Conservation (phyloP, 2,113 vertebrate species). For the Leucopternis melanops region DNA sequence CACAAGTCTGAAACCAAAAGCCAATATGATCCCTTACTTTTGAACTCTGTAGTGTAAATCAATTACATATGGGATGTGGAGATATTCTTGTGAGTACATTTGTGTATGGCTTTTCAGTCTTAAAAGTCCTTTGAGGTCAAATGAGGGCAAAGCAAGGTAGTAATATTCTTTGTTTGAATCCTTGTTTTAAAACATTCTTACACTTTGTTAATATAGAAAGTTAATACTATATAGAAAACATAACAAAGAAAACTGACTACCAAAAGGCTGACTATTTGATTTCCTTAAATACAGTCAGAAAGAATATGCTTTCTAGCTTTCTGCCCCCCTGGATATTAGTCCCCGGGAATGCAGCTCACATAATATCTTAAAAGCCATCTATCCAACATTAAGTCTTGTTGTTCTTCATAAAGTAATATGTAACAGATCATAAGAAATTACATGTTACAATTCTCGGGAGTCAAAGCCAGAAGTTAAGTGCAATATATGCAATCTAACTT, state of each 20-base stretch:
- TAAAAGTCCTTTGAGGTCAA: background rate
- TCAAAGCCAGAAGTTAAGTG: background rate
- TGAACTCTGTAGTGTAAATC: background rate
- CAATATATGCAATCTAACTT: background rate
- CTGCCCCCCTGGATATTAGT: background rate
- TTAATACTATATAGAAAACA: background rate
- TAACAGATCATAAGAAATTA: background rate
- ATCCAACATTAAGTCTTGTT: background rate
- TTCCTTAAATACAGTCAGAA: background rate
- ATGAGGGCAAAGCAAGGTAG: background rate
- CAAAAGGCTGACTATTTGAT: background rate
- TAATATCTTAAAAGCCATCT: background rate
- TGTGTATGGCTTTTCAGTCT: background rate
- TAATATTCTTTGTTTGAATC: background rate
- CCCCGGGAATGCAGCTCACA: background rate
- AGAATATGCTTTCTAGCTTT: background rate
- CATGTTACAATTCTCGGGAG: background rate
- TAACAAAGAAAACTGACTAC: background rate
- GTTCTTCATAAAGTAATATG: background rate
- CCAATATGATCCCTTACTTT: background rate
- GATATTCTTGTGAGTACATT: background rate
- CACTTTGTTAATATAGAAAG: background rate
- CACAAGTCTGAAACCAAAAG: background rate
- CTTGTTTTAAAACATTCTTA: background rate
- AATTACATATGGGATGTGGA: background rate